phyloP scores from a whole-genome alignment of 2,888 invertebrate genomes.

The Limnephilus rhombicus region DNA sequence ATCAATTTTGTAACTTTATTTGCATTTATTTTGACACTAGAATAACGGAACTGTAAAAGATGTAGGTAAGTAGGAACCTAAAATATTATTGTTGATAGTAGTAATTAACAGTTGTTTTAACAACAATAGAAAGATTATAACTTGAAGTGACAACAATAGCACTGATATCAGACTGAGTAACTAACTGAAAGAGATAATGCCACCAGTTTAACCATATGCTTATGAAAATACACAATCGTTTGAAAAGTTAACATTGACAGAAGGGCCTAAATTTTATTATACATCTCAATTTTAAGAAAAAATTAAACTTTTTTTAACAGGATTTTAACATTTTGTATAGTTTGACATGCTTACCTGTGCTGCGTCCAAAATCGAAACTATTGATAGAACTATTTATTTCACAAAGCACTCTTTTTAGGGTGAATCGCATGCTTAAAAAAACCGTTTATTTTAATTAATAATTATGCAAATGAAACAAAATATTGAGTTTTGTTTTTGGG shows the following conservation, averaged over 20 bases:
- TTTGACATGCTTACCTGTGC: not conserved
- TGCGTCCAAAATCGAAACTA: not conserved
- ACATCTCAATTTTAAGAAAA: not conserved
- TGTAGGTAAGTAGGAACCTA: too few relatives aligned
- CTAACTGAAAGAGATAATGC: not conserved
- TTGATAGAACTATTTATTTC: too few relatives aligned
- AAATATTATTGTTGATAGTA: not conserved
- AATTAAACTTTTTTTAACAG: too few relatives aligned
- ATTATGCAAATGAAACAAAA: too few relatives aligned
- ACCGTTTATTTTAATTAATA: too few relatives aligned
- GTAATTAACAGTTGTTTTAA: not conserved
- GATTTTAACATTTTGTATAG: not conserved
- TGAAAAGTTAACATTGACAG: not conserved
- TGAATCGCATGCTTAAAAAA: too few relatives aligned
- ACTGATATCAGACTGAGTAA: not conserved
- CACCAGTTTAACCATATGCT: not conserved
- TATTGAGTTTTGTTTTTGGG: too few relatives aligned
- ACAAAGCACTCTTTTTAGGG: too few relatives aligned
- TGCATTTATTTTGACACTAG: too few relatives aligned
- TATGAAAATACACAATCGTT: not conserved
- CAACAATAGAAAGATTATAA: not conserved
- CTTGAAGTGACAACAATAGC: not conserved
- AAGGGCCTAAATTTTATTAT: not conserved
- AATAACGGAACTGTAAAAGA: too few relatives aligned
- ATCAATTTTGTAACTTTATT: too few relatives aligned